Evolutionary conservation across 2,113 vertebrate genomes (phyloP).

Genomic region (Boulengerochromis microlepis): DNA sequence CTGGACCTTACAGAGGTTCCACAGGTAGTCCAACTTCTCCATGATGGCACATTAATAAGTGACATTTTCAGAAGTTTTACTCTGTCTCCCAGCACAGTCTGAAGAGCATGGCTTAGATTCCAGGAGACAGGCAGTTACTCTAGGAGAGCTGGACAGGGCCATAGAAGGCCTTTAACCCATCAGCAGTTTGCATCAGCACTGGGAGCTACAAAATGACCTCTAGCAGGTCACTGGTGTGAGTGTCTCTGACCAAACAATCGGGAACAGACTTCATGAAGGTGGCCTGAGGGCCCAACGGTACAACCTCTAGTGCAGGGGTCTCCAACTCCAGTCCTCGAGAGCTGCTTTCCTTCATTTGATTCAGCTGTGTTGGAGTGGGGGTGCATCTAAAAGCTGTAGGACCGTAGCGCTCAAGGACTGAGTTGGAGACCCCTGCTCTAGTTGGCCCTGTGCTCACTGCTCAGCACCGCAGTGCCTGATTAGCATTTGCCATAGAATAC

Average conservation of each 20-base stretch:
- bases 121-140: fast-evolving
- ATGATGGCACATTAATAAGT: neutral
- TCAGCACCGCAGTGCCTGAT: neutral
- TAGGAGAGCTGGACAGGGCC: fast-evolving
- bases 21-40: neutral
- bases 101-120: neutral
- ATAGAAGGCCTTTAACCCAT: neutral
- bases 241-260: neutral
- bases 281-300: fast-evolving
- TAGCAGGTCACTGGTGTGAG: neutral
- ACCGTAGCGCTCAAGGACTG: neutral
- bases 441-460: neutral
- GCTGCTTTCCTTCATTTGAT: neutral
- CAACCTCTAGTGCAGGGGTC: neutral
- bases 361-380: neutral
- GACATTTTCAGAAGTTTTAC: neutral
- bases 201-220: neutral
- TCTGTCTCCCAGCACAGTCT: neutral
- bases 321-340: neutral
- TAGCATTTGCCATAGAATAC: neutral
- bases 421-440: neutral
- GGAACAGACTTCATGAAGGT: neutral
- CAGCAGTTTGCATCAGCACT: neutral
- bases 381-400: neutral
- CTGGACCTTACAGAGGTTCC: neutral